Base-by-base conservation (phyloP, 2,113 vertebrate species). In the Telmatochromis sp. region DNA sequence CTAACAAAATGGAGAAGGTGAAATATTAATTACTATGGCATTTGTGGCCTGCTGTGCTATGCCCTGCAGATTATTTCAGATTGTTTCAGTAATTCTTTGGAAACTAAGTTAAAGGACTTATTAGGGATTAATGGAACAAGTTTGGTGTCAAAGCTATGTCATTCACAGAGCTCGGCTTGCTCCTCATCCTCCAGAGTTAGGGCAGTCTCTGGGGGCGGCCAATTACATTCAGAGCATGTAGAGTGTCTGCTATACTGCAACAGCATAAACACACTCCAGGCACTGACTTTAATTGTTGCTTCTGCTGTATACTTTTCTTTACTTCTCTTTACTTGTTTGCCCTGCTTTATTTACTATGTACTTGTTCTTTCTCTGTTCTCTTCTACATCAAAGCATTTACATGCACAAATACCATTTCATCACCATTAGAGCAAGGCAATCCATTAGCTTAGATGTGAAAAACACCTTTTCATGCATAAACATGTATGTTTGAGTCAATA, bases 21-120 rank as follows among this genome's bases (percentile, higher is more conserved):
- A 84, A 88, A 93, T 87, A 89, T 92, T 83, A 90, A 89, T 92
- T 82, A 84, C 51, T 23, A 5, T 90, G 71, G 80, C 55, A 60
- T 90, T 89, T 88, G 80, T 51, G 81, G 86, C 40, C 40, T 68
- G 81, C 71, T 33, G 60, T 80, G 31, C 57, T 58, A 14, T 85
- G 73, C 79, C 81, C 85, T 26, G 42, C 83, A 88, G 82, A 58
- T 58, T 83, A 28, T 68, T 51, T 87, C 71, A 26, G 13, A 40
- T 53, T 79, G 68, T 78, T 86, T 86, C 5, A 53, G 21, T 53
- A 21, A 87, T 55, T 65, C 9, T 93, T 83, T 82, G 28, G 60
- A 79, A 89, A 54, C 58, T 28, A 50, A 88, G 50, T 78, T 85
- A 33, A 87, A 78, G 28, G 57, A 57, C 10, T 31, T 23, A 31